Evolutionary conservation across 2,113 vertebrate species (phyloP).

Genomic region (Bufo bufo): DNA sequence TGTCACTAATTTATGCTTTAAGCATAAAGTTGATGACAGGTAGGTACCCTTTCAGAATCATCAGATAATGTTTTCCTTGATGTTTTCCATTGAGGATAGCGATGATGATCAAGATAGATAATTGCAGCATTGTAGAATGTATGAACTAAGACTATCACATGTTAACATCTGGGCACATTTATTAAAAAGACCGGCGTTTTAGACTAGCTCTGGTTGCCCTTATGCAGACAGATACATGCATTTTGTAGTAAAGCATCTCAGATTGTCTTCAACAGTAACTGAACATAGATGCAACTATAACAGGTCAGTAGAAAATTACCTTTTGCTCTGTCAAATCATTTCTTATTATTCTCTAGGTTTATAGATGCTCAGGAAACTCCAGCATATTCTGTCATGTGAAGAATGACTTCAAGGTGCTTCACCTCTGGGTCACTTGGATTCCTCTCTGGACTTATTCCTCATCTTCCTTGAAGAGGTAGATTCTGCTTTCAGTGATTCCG

Average conservation of each 20-base stretch:
- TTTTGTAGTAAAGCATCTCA: background rate
- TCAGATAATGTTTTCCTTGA: background rate
- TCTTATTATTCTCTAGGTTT: constrained; percentile 38
- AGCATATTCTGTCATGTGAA: constrained; percentile 28
- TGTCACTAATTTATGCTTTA: too few relatives aligned
- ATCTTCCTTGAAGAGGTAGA: constrained; percentile 60
- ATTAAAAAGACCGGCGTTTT: too few relatives aligned
- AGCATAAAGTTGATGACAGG: too few relatives aligned
- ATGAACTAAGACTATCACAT: too few relatives aligned
- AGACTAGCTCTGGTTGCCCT: too few relatives aligned
- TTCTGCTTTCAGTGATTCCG: constrained; percentile 60
- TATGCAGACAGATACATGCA: too few relatives aligned
- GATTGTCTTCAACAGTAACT: background rate
- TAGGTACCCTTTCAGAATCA: too few relatives aligned
- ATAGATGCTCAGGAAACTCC: constrained; percentile 59
- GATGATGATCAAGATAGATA: background rate
- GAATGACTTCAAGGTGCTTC: constrained; percentile 60
- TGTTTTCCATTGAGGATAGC: background rate
- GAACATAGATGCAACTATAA: background rate
- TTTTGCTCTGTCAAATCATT: background rate
- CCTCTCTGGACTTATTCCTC: constrained; percentile 14
- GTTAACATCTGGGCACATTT: too few relatives aligned
- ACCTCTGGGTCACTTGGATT: constrained; percentile 64
- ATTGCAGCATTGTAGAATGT: background rate
- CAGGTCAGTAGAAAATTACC: background rate